These are phyloP conservation scores for Sylvilagus floridanus DNA, from an alignment of 2,797 vertebrate species.

Conservation along the genomic window DNA sequence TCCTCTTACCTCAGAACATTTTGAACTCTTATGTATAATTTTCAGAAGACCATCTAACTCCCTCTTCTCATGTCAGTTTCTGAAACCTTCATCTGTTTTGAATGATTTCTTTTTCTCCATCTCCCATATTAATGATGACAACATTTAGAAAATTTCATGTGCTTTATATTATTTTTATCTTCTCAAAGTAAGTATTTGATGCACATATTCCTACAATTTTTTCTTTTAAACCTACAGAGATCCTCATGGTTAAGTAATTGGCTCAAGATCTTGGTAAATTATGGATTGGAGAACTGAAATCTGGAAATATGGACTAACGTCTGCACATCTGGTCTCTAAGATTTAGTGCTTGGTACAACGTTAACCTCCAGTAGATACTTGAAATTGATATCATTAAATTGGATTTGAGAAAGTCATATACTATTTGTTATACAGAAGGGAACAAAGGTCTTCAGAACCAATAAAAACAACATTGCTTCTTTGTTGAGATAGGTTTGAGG, in stretches of 20 bases:
- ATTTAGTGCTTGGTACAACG: neutral
- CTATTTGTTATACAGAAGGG: neutral
- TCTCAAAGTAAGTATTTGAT: neutral
- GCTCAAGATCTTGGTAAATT: neutral
- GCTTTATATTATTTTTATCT: neutral
- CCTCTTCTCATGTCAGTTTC: neutral
- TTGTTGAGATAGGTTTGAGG: neutral
- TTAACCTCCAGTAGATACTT: neutral
- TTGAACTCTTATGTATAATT: slow-evolving; percentile 32
- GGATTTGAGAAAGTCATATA: neutral
- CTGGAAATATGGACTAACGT: neutral
- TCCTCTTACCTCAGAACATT: slow-evolving; percentile 25
- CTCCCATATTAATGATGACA: neutral
- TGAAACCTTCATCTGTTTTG: neutral
- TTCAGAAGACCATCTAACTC: slow-evolving; percentile 49
- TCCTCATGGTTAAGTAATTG: neutral
- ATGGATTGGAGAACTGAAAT: neutral
- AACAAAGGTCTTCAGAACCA: neutral
- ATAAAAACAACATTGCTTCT: neutral
- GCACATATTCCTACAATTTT: neutral
- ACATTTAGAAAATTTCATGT: neutral
- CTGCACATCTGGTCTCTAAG: neutral
- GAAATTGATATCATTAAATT: neutral
- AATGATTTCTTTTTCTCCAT: neutral
- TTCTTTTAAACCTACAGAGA: neutral